Conservation (phyloP, 2,888 invertebrate species). For the Panorpa germanica region DNA sequence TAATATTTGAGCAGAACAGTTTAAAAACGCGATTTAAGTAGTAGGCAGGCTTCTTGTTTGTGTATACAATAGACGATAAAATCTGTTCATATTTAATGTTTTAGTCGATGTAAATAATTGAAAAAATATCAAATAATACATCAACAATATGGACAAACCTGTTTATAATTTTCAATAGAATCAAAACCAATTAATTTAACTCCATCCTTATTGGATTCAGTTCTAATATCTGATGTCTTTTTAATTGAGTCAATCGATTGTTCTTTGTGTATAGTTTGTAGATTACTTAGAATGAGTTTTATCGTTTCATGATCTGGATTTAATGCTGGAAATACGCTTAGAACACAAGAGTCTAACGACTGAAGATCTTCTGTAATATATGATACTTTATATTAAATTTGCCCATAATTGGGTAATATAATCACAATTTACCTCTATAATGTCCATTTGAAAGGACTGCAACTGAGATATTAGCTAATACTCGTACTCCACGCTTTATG, state of each 20-base stretch:
- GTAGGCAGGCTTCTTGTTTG: slow-evolving; percentile 91
- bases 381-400: slow-evolving; percentile 4
- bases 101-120: slow-evolving; percentile 44
- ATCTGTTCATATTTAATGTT: background rate
- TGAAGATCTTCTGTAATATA: slow-evolving; percentile 25
- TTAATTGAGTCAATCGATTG: slow-evolving; percentile 16
- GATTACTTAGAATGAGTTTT: too few species aligned
- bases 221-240: slow-evolving; percentile 22
- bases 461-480: slow-evolving; percentile 74
- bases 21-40: slow-evolving; percentile 91
- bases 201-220: slow-evolving; percentile 81
- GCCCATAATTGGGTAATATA: background rate
- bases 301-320: slow-evolving; percentile 90
- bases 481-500: slow-evolving; percentile 48
- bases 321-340: slow-evolving; percentile 85
- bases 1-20: slow-evolving; percentile 84
- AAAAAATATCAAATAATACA: slow-evolving; percentile 11
- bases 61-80: slow-evolving; percentile 48
- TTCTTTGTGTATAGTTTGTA: too few species aligned
- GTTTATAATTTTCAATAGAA: slow-evolving; percentile 20
- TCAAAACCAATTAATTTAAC: slow-evolving; percentile 32
- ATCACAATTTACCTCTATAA: slow-evolving; percentile 1
- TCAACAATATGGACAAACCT: slow-evolving; percentile 15
- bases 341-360: slow-evolving; percentile 80
- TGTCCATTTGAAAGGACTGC: slow-evolving; percentile 27